Evolutionary conservation across 2,113 vertebrate species (phyloP).

Genomic region (Gallinago undulata): DNA sequence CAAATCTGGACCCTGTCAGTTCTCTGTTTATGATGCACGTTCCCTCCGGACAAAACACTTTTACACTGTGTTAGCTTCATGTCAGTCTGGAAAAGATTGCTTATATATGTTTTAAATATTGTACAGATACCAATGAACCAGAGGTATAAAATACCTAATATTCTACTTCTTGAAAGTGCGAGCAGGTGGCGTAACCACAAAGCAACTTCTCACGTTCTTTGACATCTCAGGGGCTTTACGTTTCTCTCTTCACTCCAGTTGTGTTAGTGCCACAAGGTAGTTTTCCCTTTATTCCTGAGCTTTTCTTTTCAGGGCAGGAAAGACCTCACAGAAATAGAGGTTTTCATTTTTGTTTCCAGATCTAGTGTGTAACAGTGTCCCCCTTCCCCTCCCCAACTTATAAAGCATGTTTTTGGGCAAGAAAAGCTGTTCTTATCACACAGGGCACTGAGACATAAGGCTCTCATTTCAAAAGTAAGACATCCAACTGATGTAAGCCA

Average conservation of each 20-base stretch:
- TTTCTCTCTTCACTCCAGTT: neutral
- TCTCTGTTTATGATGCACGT: neutral
- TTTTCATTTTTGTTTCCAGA: neutral
- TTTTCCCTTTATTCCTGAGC: neutral
- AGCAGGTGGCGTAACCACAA: neutral
- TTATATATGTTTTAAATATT: neutral
- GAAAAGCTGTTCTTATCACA: neutral
- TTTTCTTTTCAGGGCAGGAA: neutral
- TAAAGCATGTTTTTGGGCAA: neutral
- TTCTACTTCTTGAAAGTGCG: rapidly evolving
- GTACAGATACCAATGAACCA: neutral
- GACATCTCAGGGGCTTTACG: neutral
- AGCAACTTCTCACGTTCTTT: neutral
- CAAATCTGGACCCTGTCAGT: neutral
- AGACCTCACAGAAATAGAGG: neutral
- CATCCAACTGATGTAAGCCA: neutral
- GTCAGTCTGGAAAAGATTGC: neutral
- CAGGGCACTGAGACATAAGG: neutral
- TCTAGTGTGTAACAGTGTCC: neutral
- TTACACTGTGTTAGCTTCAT: neutral
- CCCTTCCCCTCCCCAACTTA: neutral
- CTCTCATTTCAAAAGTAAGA: neutral
- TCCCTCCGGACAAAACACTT: neutral
- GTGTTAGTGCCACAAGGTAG: neutral
- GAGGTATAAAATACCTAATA: neutral